Percentiles rank a stretch among this genome's conserved stretches.
Conservation (phyloP, 2,797 vertebrate genomes). For the Lepilemur septentrionalis region DNA sequence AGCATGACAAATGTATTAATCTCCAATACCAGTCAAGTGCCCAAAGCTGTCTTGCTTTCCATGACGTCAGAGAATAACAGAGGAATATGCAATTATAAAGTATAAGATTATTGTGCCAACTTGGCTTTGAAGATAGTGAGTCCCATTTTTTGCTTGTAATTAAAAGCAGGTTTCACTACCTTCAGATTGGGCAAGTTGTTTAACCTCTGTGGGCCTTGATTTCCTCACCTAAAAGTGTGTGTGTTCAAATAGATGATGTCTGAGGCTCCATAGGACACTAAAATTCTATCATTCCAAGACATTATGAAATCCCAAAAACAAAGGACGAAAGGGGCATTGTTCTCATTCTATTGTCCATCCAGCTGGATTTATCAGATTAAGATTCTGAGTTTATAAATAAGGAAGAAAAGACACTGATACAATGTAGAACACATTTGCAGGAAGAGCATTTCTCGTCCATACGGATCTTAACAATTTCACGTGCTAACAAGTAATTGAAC, state of each 20-base stretch:
- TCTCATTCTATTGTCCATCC: slow-evolving; percentile 63
- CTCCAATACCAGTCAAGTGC: neutral
- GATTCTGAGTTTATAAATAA: slow-evolving; percentile 59
- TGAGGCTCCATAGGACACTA: neutral
- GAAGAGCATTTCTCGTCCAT: slow-evolving; percentile 11
- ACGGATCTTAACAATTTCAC: slow-evolving; percentile 40
- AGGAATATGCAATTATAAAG: neutral
- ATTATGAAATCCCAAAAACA: slow-evolving; percentile 16
- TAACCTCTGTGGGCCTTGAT: neutral
- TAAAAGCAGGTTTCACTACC: neutral
- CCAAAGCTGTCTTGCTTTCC: neutral
- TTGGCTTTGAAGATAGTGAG: neutral
- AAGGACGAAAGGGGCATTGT: slow-evolving; percentile 58
- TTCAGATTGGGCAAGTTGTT: neutral
- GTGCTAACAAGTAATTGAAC: slow-evolving; percentile 45
- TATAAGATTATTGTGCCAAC: neutral
- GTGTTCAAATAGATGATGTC: neutral
- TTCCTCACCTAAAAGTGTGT: neutral
- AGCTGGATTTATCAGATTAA: slow-evolving; percentile 74
- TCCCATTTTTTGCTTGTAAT: neutral
- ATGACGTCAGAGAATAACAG: neutral
- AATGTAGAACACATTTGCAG: slow-evolving; percentile 33
- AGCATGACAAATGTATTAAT: neutral
- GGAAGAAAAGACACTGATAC: slow-evolving; percentile 48
- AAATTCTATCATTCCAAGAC: slow-evolving; percentile 28